Evolutionary conservation across 2,888 invertebrate species (phyloP).

Genomic region (Lycophotia porphyrea): DNA sequence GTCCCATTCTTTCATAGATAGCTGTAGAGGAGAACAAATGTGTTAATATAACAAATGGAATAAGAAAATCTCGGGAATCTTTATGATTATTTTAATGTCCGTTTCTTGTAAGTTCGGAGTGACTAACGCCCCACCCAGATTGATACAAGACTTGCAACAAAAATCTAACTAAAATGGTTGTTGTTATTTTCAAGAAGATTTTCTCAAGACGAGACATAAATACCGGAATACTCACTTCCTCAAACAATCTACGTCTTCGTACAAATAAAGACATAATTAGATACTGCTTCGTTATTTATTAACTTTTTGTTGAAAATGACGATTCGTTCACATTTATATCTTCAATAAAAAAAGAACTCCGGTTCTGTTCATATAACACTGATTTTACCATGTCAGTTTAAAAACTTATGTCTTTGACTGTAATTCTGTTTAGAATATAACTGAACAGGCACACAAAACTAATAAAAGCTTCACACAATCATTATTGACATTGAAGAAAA

Average conservation of each 20-base stretch:
- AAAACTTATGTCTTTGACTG: not conserved
- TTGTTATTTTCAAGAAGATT: too few species aligned
- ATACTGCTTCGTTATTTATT: not conserved
- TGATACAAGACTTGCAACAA: not conserved
- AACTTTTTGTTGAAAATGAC: not conserved
- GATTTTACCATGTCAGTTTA: too few species aligned
- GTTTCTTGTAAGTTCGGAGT: not conserved
- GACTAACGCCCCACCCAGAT: not conserved
- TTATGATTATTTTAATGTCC: not conserved
- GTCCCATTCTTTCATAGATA: conserved; percentile 99
- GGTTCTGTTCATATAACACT: not conserved
- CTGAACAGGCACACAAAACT: not conserved
- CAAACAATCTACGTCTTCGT: conserved; percentile 77
- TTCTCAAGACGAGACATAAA: too few species aligned
- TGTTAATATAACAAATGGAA: not conserved
- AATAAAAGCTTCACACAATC: too few species aligned
- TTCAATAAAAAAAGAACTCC: not conserved
- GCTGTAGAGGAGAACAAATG: conserved; percentile 80
- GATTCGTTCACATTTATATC: not conserved
- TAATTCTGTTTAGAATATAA: not conserved
- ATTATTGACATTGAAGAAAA: not conserved
- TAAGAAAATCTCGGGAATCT: not conserved
- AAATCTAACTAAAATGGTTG: not conserved
- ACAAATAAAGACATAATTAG: conserved; percentile 74
- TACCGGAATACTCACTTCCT: conserved; percentile 74